Evolutionary conservation across 2,113 vertebrate genomes (phyloP).

Genomic region (Sphaerodactylus townsendi): DNA sequence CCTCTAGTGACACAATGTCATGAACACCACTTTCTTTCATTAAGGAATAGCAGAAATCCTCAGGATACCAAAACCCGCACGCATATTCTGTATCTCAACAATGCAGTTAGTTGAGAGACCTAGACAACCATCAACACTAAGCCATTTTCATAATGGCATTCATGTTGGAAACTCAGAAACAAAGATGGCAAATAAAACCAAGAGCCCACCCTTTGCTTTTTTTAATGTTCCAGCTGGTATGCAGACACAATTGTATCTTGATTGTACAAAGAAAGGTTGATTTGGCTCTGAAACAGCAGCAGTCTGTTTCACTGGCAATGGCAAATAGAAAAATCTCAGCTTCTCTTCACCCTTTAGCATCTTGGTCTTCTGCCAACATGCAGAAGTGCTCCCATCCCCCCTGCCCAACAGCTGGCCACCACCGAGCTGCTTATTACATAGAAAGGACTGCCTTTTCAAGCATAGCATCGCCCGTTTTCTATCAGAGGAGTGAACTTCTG

Average conservation of each 20-base stretch:
- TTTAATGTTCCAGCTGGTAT: conserved; percentile 2
- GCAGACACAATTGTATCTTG: neutral
- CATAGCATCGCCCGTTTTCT: neutral
- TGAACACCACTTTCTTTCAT: too few relatives aligned
- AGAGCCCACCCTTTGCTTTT: neutral
- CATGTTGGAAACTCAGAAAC: neutral
- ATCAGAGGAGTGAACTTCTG: neutral
- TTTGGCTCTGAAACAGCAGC: neutral
- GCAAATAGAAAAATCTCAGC: neutral
- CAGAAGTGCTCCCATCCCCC: neutral
- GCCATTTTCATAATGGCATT: neutral
- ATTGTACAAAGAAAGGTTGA: neutral
- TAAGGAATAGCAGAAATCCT: neutral
- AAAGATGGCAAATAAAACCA: neutral
- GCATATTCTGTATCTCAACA: neutral
- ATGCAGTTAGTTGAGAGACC: too few relatives aligned
- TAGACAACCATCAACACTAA: neutral
- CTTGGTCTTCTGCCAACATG: neutral
- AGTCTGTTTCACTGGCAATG: neutral
- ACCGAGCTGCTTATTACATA: neutral
- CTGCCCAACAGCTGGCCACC: neutral
- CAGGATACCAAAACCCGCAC: too few relatives aligned
- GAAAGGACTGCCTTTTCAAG: neutral
- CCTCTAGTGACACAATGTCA: too few relatives aligned
- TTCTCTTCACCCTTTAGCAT: neutral